phyloP scores from a whole-genome alignment of 2,888 invertebrate genomes.

The Ametastegia equiseti region DNA sequence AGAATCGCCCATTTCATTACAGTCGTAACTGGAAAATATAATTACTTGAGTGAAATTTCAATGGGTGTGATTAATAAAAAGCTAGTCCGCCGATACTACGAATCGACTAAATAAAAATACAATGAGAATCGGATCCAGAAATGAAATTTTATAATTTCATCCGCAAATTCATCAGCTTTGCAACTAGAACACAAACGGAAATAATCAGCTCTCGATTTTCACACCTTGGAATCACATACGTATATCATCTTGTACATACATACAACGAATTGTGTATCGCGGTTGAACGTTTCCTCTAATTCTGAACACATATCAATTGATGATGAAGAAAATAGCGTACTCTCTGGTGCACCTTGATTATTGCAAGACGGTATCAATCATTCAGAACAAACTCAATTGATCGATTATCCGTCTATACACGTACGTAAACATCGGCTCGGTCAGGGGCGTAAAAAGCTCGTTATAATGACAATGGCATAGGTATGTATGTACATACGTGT shows the following conservation, averaged over 20 bases:
- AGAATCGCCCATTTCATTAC: not conserved
- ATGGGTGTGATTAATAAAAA: not conserved
- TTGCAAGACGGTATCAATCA: not conserved
- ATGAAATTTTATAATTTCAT: too few relatives aligned
- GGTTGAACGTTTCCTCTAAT: not conserved
- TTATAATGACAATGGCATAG: not conserved
- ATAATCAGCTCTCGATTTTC: too few relatives aligned
- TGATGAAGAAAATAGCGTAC: not conserved
- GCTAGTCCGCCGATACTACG: too few relatives aligned
- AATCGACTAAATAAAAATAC: not conserved
- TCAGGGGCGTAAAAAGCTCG: not conserved
- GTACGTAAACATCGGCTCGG: too few relatives aligned
- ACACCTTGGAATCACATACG: not conserved
- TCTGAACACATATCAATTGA: not conserved
- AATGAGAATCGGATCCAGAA: not conserved
- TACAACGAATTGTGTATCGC: not conserved
- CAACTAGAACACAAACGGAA: too few relatives aligned
- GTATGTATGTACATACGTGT: too few relatives aligned
- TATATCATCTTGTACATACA: not conserved
- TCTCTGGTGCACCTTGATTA: not conserved
- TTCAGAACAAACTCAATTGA: not conserved
- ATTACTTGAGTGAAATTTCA: conserved; percentile 7
- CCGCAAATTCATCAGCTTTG: too few relatives aligned
- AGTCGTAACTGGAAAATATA: not conserved
- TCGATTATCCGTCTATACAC: not conserved